phyloP scores from a whole-genome alignment of 2,888 invertebrate genomes.

The Patella caerulea region DNA sequence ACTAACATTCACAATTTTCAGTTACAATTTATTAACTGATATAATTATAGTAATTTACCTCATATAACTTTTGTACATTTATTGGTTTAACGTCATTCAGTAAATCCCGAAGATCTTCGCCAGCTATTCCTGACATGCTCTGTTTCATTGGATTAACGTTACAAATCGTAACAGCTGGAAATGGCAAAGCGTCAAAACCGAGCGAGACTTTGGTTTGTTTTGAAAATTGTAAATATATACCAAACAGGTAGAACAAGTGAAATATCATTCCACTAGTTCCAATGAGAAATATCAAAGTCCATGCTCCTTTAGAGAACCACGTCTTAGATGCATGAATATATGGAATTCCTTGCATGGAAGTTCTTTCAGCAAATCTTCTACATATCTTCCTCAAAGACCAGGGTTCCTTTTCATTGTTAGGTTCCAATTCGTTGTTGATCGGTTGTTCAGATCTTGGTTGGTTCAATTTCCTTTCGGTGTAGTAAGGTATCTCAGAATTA shows the following conservation, averaged over 20 bases:
- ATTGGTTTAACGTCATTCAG: not conserved
- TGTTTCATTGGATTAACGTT: slow-evolving; percentile 49
- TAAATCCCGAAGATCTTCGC: not conserved
- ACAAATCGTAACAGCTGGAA: slow-evolving; percentile 52
- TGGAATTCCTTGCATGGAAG: not conserved
- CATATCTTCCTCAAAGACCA: not conserved
- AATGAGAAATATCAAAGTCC: slow-evolving; percentile 38
- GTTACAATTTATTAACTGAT: too few relatives aligned
- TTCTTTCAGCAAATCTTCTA: not conserved
- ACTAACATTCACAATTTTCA: too few relatives aligned
- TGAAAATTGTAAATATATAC: slow-evolving; percentile 38
- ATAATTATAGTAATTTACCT: not conserved
- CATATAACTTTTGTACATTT: not conserved
- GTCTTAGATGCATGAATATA: not conserved
- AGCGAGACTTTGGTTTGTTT: slow-evolving; percentile 42
- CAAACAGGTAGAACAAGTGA: slow-evolving; percentile 37
- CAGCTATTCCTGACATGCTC: not conserved
- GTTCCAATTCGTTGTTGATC: too few relatives aligned
- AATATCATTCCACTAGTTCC: slow-evolving; percentile 32
- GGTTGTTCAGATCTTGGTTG: too few relatives aligned
- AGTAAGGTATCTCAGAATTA: too few relatives aligned
- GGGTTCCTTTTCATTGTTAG: not conserved
- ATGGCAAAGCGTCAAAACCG: slow-evolving; percentile 43
- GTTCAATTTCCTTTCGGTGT: too few relatives aligned
- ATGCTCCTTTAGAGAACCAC: slow-evolving; percentile 23